Conservation (phyloP, 2,888 invertebrate genomes). For the Microdon myrmicae region DNA sequence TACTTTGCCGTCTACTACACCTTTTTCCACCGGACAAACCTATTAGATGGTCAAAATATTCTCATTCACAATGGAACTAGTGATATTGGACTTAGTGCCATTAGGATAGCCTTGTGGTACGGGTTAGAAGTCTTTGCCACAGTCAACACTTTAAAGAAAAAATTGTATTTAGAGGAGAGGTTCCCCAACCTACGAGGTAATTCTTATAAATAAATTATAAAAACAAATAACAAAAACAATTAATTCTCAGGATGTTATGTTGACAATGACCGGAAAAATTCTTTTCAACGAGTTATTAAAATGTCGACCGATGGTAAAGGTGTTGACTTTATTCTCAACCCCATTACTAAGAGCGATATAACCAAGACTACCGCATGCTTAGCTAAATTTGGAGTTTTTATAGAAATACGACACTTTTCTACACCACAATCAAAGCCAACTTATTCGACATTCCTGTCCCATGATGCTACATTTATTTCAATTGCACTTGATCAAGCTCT, state of each 20-base stretch:
- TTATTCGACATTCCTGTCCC: too few species aligned
- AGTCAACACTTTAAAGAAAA: slow-evolving; percentile 74
- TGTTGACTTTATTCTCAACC: slow-evolving; percentile 91
- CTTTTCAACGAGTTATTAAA: slow-evolving; percentile 89
- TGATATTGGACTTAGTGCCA: slow-evolving; percentile 83
- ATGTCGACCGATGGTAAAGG: slow-evolving; percentile 84
- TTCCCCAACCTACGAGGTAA: slow-evolving; percentile 71
- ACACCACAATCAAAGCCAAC: too few species aligned
- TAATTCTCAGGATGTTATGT: too few species aligned
- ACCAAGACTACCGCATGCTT: slow-evolving; percentile 75
- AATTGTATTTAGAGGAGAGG: slow-evolving; percentile 71
- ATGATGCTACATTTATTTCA: too few species aligned
- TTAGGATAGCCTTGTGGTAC: slow-evolving; percentile 73
- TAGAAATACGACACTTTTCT: too few species aligned
- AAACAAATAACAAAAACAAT: too few species aligned
- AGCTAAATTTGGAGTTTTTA: slow-evolving; percentile 73
- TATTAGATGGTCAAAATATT: slow-evolving; percentile 64
- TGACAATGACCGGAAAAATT: too few species aligned
- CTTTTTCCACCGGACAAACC: slow-evolving; percentile 61
- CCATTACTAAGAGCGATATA: slow-evolving; percentile 90
- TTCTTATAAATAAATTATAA: too few species aligned
- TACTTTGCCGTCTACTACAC: slow-evolving; percentile 75
- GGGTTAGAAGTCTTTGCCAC: slow-evolving; percentile 78
- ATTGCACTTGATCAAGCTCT: too few species aligned
- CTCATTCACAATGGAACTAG: slow-evolving; percentile 75